A percentile compares a stretch with the other conserved stretches of the same genome.
Evolutionary conservation across 2,888 invertebrate species (phyloP).

Genomic region (Erebia epiphron): DNA sequence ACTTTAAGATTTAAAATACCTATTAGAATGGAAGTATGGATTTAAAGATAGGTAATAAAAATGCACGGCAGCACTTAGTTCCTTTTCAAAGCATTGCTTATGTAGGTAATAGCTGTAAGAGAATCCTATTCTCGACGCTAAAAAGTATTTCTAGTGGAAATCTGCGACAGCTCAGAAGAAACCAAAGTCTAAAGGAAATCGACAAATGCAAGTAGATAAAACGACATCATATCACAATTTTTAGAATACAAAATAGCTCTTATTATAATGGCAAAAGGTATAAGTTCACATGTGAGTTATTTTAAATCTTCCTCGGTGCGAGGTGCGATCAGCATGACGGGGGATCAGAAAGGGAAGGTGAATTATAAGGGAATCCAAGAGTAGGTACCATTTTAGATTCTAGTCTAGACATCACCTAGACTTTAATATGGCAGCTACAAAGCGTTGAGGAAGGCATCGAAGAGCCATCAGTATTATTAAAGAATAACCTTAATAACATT

Average conservation of each 20-base stretch:
- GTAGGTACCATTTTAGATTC: conserved; percentile 45
- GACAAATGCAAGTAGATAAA: conserved; percentile 9
- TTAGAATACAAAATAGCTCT: background rate
- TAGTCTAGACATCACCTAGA: conserved; percentile 60
- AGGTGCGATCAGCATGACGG: background rate
- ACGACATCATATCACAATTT: background rate
- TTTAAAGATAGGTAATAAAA: background rate
- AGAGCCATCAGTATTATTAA: conserved; percentile 51
- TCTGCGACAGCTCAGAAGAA: conserved; percentile 17
- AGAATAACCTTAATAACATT: conserved; percentile 48
- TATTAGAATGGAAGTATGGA: no score
- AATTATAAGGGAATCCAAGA: conserved; percentile 49
- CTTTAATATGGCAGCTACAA: conserved; percentile 55
- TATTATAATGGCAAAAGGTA: background rate
- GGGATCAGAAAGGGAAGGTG: conserved; percentile 44
- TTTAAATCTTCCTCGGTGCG: background rate
- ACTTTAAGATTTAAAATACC: no score
- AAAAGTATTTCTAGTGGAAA: conserved; percentile 10
- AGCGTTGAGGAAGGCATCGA: conserved; percentile 43
- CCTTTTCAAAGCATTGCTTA: background rate
- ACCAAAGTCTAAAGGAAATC: conserved; percentile 26
- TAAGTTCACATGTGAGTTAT: background rate
- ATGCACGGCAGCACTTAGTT: background rate
- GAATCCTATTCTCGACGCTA: background rate
- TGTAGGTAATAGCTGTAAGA: background rate